Conservation (phyloP, 1,140 invertebrate species). For the Sarcophaga bullata region DNA sequence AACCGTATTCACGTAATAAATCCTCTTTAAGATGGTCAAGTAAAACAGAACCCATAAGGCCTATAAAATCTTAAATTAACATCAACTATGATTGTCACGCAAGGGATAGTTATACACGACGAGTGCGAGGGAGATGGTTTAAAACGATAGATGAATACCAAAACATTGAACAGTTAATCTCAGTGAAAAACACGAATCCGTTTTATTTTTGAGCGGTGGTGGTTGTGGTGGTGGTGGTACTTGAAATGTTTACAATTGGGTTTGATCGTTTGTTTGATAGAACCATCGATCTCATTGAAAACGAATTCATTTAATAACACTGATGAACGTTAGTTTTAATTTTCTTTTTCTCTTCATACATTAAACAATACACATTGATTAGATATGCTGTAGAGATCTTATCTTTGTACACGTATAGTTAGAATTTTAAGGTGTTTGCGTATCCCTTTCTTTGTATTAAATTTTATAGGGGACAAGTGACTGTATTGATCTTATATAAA, state of each 20-base stretch:
- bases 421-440: not conserved
- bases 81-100: not conserved
- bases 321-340: no score
- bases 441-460: not conserved
- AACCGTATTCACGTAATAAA: not conserved
- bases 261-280: not conserved
- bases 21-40: not conserved
- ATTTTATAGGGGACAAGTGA: not conserved
- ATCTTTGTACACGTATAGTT: not conserved
- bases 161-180: not conserved
- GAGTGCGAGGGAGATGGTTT: not conserved
- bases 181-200: not conserved
- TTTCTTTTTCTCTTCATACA: no score
- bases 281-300: no score
- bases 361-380: slow-evolving; percentile 23
- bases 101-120: not conserved
- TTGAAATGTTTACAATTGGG: not conserved
- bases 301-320: no score
- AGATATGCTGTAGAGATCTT: slow-evolving; percentile 35
- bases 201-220: not conserved
- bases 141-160: not conserved
- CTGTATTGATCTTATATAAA: no score
- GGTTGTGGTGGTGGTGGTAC: not conserved
- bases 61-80: not conserved
- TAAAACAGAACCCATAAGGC: not conserved